These are phyloP conservation scores for Hydrochoerus hydrochaeris DNA, from an alignment of 2,113 vertebrate genomes.

Conservation along the genomic window DNA sequence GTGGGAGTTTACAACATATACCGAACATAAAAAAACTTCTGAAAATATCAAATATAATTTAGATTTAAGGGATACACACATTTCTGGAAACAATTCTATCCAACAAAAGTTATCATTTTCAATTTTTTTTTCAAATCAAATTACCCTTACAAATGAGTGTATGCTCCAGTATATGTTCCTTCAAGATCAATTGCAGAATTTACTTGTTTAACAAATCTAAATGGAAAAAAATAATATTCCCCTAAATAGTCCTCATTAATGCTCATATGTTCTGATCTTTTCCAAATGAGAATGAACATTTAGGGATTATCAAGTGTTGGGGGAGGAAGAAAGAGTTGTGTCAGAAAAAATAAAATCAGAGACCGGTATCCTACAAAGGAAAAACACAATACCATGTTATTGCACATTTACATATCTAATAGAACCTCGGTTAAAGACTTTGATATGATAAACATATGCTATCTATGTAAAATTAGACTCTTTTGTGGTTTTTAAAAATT, in stretches of 20 bases:
- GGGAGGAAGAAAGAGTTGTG: rapidly evolving
- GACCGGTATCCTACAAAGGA: background rate
- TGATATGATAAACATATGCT: background rate
- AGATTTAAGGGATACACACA: background rate
- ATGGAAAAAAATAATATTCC: background rate
- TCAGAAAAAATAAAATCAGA: background rate
- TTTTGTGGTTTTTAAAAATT: background rate
- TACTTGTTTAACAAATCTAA: background rate
- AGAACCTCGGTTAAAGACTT: background rate
- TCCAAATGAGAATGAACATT: background rate
- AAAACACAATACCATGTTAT: background rate
- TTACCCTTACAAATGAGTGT: background rate
- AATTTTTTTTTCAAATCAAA: background rate
- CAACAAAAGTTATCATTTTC: background rate
- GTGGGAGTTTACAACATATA: background rate
- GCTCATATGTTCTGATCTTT: background rate
- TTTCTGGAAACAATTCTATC: background rate
- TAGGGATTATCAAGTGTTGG: background rate
- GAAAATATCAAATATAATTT: conserved; percentile 31
- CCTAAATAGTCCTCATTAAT: background rate
- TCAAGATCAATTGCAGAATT: background rate
- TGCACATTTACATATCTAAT: background rate
- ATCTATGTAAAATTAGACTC: background rate
- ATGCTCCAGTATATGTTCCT: background rate
- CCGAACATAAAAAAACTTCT: background rate